Conservation (phyloP, 2,113 vertebrate species). For the Muntiacus muntjak region DNA sequence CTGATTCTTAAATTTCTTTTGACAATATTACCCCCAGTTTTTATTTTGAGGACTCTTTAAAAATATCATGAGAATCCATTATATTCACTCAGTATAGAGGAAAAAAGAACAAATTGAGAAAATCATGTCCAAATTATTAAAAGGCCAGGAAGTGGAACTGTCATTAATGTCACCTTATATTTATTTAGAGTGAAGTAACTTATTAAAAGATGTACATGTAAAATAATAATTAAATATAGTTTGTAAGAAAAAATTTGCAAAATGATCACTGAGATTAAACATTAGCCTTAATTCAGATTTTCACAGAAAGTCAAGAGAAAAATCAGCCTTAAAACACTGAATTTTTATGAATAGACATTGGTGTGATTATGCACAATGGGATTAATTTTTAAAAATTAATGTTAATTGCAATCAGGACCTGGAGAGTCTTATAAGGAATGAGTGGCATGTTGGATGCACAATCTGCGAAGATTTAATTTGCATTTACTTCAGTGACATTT, state of each 20-base stretch:
- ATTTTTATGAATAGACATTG: slow-evolving; percentile 51
- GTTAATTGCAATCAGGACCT: slow-evolving; percentile 64
- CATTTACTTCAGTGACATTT: slow-evolving; percentile 64
- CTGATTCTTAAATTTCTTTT: slow-evolving; percentile 24
- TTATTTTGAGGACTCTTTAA: background rate
- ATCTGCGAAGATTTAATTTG: slow-evolving; percentile 35
- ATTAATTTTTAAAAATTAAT: slow-evolving; percentile 54
- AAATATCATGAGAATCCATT: slow-evolving; percentile 36
- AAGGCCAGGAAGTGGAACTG: background rate
- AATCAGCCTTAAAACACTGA: background rate
- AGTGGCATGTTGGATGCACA: slow-evolving; percentile 34
- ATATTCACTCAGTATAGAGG: background rate
- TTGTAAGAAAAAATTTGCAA: slow-evolving; percentile 30
- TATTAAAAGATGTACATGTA: slow-evolving; percentile 37
- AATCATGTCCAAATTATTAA: slow-evolving; percentile 46
- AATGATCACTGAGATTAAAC: slow-evolving; percentile 30
- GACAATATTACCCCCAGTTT: background rate
- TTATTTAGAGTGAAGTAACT: slow-evolving; percentile 43
- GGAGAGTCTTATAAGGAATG: slow-evolving; percentile 23
- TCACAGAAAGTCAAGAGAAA: slow-evolving; percentile 22
- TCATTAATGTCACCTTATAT: slow-evolving; percentile 32
- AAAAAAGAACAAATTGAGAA: slow-evolving; percentile 1
- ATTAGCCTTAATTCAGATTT: slow-evolving; percentile 32
- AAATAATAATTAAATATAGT: slow-evolving; percentile 31
- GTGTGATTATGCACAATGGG: slow-evolving; percentile 35